A percentile compares a stretch with the other conserved stretches of the same genome.
phyloP scores from a whole-genome alignment of 1,140 invertebrate genomes.

The Cydia pomonella region DNA sequence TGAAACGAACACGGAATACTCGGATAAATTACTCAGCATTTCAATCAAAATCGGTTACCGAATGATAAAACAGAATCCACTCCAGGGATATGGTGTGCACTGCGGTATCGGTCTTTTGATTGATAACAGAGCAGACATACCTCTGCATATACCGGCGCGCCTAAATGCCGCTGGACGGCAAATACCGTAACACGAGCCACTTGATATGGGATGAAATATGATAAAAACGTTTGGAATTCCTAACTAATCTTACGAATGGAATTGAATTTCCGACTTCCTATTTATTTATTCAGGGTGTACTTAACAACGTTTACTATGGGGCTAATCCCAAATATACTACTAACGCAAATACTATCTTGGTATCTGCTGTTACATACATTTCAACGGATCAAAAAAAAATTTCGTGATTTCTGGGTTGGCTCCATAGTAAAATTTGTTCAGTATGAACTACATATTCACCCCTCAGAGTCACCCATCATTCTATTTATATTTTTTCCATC shows the following conservation, averaged over 20 bases:
- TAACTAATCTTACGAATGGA: neutral
- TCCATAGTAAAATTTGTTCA: too few species aligned
- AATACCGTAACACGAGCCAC: neutral
- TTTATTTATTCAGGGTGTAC: neutral
- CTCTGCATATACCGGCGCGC: conserved; percentile 17
- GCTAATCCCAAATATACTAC: too few species aligned
- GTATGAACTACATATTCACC: too few species aligned
- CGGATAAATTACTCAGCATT: neutral
- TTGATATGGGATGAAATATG: conserved; percentile 11
- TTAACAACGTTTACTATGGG: too few species aligned
- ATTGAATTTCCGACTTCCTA: neutral
- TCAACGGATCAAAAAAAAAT: too few species aligned
- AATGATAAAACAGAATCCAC: neutral
- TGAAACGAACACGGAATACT: neutral
- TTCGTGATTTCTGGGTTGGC: too few species aligned
- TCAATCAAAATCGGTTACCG: neutral
- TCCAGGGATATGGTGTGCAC: neutral
- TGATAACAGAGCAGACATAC: conserved; percentile 17
- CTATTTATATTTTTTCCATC: neutral
- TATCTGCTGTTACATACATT: too few species aligned
- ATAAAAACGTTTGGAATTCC: neutral
- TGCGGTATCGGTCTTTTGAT: conserved; percentile 4
- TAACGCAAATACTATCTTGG: too few species aligned
- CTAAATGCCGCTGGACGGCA: neutral
- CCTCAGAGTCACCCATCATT: neutral